phyloP scores from a whole-genome alignment of 2,113 vertebrate genomes.

The Colossoma macropomum region DNA sequence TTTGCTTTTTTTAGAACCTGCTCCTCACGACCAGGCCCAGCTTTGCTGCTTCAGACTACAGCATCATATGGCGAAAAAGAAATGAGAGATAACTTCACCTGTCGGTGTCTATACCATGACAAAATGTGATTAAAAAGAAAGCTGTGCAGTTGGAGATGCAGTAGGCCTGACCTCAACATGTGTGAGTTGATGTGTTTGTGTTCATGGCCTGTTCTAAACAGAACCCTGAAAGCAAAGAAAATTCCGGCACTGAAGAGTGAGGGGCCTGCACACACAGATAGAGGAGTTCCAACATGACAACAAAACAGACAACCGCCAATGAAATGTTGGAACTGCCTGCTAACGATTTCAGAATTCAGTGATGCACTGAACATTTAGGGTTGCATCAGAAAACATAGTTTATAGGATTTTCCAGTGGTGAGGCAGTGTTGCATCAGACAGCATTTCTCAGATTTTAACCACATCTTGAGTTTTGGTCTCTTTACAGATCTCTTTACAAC shows the following conservation, averaged over 20 bases:
- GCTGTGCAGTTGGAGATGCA: slow-evolving; percentile 16
- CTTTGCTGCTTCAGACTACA: slow-evolving; percentile 20
- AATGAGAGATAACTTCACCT: slow-evolving; percentile 10
- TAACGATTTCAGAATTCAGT: slow-evolving; percentile 63
- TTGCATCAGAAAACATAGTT: slow-evolving; percentile 56
- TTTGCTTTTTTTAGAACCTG: slow-evolving; percentile 55
- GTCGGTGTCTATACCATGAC: slow-evolving; percentile 13
- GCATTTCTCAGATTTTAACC: slow-evolving; percentile 47
- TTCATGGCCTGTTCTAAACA: slow-evolving; percentile 42
- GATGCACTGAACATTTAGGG: slow-evolving; percentile 60
- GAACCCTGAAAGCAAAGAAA: slow-evolving; percentile 50
- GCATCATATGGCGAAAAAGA: slow-evolving; percentile 11
- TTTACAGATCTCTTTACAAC: slow-evolving; percentile 16
- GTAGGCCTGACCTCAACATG: slow-evolving; percentile 35
- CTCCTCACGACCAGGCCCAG: slow-evolving; percentile 3
- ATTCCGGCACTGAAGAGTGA: slow-evolving; percentile 54
- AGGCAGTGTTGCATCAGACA: slow-evolving; percentile 54
- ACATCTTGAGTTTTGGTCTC: slow-evolving; percentile 23
- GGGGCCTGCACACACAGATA: slow-evolving; percentile 68
- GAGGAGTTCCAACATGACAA: slow-evolving; percentile 47
- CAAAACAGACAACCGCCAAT: slow-evolving; percentile 54
- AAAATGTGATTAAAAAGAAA: slow-evolving; percentile 46
- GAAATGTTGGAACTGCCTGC: slow-evolving; percentile 61
- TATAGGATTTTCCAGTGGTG: slow-evolving; percentile 52
- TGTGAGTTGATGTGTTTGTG: slow-evolving; percentile 20